Base-by-base conservation (phyloP, 2,888 invertebrate species). In the Camptogramma bilineatum region DNA sequence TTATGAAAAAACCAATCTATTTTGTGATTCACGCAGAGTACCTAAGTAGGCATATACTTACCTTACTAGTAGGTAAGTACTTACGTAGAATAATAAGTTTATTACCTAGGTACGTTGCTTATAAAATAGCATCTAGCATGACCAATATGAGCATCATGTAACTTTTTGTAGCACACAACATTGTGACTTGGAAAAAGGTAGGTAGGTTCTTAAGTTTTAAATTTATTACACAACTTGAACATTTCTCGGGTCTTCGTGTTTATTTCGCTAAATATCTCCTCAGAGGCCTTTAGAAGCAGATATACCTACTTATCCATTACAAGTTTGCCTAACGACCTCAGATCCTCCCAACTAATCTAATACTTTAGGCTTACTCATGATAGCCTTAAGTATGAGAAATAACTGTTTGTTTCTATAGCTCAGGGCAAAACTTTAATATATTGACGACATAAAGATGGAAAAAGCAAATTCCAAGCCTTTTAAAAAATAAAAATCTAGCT, bases 261-360 rank as follows among this genome's bases (percentile, higher is more conserved):
- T 64, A 71, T 68, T 73, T 66, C 69, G 71, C 68, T 73, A 70
- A 78, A 83, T 82, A 76, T 69, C 75, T 74, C 85, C 80, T 69
- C 44, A 66, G 83, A 80, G 84, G 75, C 78, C 71, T 73, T 46
- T 54, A 28, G n/a, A n/a, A 17, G n/a, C 46, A 13, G 9, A 73
- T 78, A 75, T 75, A 78, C 78, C 2, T 24, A 24, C 4, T 2
- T 24, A 34, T 13, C 75, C 79, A 82, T 83, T 83, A 82, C 72
- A 79, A 83, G 77, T 83, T 81, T 74, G 71, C 64, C 21, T 39
- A 47, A 60, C 52, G 52, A 52, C 52, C 46, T 48, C 17, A 47
- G 28, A 18, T 28, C 17, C 46, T 48, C 3, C n/a, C 21, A 31
- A 13, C 42, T 42, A 42, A 16, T 42, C 16, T 42, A 42, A 42